phyloP scores from a whole-genome alignment of 2,888 invertebrate species.

The Drosophila planitibia region DNA sequence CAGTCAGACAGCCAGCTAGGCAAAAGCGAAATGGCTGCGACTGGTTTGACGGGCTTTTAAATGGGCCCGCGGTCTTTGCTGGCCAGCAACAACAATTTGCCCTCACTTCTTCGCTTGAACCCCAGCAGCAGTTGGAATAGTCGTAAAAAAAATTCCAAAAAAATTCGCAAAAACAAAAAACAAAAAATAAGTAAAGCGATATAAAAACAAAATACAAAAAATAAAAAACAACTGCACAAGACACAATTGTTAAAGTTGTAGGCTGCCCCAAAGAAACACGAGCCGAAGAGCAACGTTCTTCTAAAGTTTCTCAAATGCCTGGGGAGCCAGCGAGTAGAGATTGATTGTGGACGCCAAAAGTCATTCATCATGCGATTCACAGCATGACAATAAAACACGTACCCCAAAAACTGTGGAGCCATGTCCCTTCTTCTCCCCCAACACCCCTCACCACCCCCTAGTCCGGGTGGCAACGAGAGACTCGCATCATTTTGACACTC shows the following conservation, averaged over 20 bases:
- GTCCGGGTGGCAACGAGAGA: background rate
- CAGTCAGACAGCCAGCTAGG: conserved; percentile 56
- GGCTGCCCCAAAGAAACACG: conserved; percentile 43
- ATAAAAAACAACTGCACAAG: conserved; percentile 42
- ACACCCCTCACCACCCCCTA: background rate
- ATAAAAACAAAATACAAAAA: conserved; percentile 32
- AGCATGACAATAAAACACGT: conserved; percentile 41
- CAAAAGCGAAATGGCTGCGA: conserved; percentile 67
- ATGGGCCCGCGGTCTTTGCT: conserved; percentile 64
- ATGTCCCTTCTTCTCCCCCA: background rate
- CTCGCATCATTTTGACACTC: conserved; percentile 11
- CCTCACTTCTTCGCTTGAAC: conserved; percentile 64
- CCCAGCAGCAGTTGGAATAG: conserved; percentile 51
- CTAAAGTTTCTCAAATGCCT: conserved; percentile 31
- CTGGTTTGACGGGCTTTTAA: conserved; percentile 78
- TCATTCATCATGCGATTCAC: conserved; percentile 68
- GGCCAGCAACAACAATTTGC: conserved; percentile 50
- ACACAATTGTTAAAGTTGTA: conserved; percentile 50
- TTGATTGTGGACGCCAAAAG: conserved; percentile 65
- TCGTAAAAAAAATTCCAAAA: conserved; percentile 52
- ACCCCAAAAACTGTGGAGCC: conserved; percentile 3
- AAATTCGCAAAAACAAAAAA: conserved; percentile 60
- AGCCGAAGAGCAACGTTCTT: conserved; percentile 11
- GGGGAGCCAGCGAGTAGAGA: conserved; percentile 40
- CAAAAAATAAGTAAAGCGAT: conserved; percentile 15